Evolutionary conservation across 2,888 invertebrate species (phyloP).

Genomic region (Troilus luridus): DNA sequence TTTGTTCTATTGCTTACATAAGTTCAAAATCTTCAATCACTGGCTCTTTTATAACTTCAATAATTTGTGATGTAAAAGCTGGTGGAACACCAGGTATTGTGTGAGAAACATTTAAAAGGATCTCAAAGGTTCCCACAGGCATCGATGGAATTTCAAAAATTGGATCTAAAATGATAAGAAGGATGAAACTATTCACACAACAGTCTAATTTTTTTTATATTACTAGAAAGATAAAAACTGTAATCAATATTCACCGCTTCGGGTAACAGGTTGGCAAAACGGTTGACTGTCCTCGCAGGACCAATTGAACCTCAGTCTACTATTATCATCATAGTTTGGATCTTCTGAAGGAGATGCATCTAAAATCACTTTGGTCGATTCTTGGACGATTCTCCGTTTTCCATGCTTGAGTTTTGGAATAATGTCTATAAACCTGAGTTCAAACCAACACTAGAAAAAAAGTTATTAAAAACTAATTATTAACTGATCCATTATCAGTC

Average conservation of each 20-base stretch:
- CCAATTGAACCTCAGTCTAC: slow-evolving; percentile 2
- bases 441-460: slow-evolving; percentile 47
- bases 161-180: background rate
- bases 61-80: background rate
- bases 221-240: background rate
- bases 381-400: background rate
- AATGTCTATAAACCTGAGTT: background rate
- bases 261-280: slow-evolving; percentile 9
- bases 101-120: background rate
- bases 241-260: background rate
- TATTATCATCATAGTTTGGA: slow-evolving; percentile 2
- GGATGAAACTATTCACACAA: background rate
- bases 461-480: background rate
- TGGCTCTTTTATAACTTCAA: background rate
- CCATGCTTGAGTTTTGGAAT: slow-evolving; percentile 14
- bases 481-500: background rate
- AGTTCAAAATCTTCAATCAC: slow-evolving; percentile 17
- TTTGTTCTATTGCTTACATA: background rate
- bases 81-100: no score
- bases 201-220: background rate
- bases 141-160: background rate
- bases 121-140: background rate
- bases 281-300: background rate
- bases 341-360: slow-evolving; percentile 42
- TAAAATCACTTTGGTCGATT: background rate